Conservation (phyloP, 2,113 vertebrate genomes). For the Origma solitaria region DNA sequence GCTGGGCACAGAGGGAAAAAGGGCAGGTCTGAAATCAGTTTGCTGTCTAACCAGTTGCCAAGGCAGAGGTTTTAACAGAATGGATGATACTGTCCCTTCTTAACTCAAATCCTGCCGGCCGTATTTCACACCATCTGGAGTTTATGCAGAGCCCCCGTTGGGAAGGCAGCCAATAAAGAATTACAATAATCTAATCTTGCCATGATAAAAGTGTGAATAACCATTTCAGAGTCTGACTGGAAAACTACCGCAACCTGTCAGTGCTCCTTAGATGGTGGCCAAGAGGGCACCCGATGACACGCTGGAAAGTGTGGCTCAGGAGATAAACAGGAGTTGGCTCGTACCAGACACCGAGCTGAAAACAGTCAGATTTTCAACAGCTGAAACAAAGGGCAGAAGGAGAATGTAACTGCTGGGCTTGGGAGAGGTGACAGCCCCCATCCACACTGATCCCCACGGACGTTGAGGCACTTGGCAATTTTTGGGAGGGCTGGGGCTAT, state of each 20-base stretch:
- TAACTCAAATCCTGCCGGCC: constrained; percentile 11
- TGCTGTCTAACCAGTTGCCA: constrained; percentile 25
- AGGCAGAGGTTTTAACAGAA: constrained; percentile 16
- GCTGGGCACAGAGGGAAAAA: neutral
- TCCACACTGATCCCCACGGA: neutral
- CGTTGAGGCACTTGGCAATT: neutral
- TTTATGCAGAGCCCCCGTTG: constrained; percentile 21
- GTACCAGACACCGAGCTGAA: neutral
- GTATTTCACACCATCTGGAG: constrained; percentile 55
- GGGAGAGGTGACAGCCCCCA: neutral
- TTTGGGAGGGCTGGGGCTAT: neutral
- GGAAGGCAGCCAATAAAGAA: constrained; percentile 32
- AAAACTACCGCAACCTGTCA: constrained; percentile 37
- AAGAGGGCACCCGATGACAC: neutral
- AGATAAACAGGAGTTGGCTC: neutral
- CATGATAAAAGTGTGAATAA: constrained; percentile 31
- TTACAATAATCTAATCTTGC: constrained; percentile 56
- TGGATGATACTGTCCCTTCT: constrained; percentile 11
- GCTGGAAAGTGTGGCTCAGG: neutral
- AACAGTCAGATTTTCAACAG: neutral
- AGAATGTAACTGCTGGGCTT: neutral
- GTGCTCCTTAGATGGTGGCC: neutral
- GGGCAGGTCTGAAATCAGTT: neutral
- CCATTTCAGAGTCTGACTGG: constrained; percentile 28
- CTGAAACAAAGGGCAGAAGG: neutral